Base-by-base conservation (phyloP, 1,140 invertebrate species). In the Apis cerana region DNA sequence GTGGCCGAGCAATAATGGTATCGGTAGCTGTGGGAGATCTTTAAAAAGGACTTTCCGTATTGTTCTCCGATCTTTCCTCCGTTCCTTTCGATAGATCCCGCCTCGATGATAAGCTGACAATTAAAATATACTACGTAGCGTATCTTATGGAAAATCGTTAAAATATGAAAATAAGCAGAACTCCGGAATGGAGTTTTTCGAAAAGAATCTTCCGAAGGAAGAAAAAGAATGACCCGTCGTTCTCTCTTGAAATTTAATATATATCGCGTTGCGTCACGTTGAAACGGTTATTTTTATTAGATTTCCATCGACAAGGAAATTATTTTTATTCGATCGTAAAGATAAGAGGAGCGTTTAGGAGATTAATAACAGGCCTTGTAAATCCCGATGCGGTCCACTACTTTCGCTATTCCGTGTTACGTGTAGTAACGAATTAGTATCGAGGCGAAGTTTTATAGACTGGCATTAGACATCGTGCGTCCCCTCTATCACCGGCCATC, bases 361-460 rank as follows among this genome's bases (percentile, higher is more conserved):
- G 5, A 87, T 88, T 82, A 75, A 88, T 87, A 79, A 85, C 23
- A 52, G 56, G 15, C 65, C 27, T 74, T 27, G 21, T 67, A 61
- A 43, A 23, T 43, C 21, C 58, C 15, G 74, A 84, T 82, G 71
- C 17, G 59, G 23, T 50, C 17, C 13, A 64, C 17, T 17, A 64
- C 12, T n/a, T 62, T 81, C 70, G 83, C 85, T 76, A 85, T 88
- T 85, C 80, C 15, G 33, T 56, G 17, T 82, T 23, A 27, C 61
- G 64, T 80, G 62, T 69, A 1, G 72, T 83, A 88, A 88, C 84
- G 61, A 86, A 86, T 89, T 89, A 86, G 77, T 88, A 86, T 58
- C 52, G 84, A 84, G 81, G 88, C 43, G 75, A 69, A 58, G 71
- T 69, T 89, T 89, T 88, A 88, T 88, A 88, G 84, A 88, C 84